Base-by-base conservation (phyloP, 2,888 invertebrate genomes). In the Phengaris arion region DNA sequence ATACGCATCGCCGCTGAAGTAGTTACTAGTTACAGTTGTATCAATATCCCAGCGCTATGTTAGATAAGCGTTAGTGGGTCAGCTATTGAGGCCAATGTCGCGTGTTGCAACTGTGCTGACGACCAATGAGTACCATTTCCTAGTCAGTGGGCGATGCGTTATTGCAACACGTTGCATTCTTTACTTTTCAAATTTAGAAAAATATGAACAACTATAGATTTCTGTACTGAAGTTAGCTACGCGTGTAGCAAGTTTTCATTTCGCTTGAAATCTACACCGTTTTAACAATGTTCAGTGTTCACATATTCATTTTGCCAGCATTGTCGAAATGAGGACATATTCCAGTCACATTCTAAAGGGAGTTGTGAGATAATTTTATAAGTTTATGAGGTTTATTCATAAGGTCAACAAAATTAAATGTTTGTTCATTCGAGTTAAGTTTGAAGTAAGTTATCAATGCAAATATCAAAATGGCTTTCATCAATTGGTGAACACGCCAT, bases 1-100 rank as follows among this genome's bases (percentile, higher is more conserved):
- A 59, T 22, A 59, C 9, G 22, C 10, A 57, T n/a, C 57, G 9
- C 15, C 22, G 22, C 22, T 22, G 35, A 15, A 64, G 48, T 74
- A 7, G 15, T 73, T 48, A 77, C 76, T 74, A 7, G 15, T 73
- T 48, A 77, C 76, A 72, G 74, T 72, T 77, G 73, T 76, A 80
- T 78, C 79, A 79, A 80, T 80, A 80, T 80, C 79, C 78, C 78
- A 79, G 81, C 80, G 81, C 74, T 82, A 81, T 83, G 85, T 80
- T 81, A 85, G 90, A 91, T 90, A 92, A 89, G 85, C 86, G 87
- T 89, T 89, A 89, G 88, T 92, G 87, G 92, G 92, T 86, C 91
- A 86, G 81, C 78, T 70, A 92, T 89, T 85, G 87, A 80, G 92
- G 93, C 89, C 92, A 92, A 91, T 92, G 93, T 90, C 91, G 88